These are phyloP conservation scores for Ectemnius continuus DNA, from an alignment of 2,888 invertebrate genomes.

Conservation along the genomic window DNA sequence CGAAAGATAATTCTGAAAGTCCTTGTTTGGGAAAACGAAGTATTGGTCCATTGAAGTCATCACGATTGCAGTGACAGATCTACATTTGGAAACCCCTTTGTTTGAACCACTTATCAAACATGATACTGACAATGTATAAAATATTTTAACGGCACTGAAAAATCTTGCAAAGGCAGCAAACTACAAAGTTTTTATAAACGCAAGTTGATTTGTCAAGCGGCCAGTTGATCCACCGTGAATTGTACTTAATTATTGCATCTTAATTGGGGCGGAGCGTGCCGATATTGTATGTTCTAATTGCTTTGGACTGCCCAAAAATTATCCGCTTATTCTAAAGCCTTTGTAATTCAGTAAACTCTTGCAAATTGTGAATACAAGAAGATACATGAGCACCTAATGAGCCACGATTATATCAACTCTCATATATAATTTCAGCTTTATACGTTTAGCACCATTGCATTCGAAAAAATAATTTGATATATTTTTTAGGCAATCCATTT, in stretches of 20 bases:
- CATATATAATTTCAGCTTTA: constrained; percentile 62
- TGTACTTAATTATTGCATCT: constrained; percentile 73
- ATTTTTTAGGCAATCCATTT: constrained; percentile 72
- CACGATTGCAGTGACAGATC: too few species aligned
- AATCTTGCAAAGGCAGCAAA: constrained; percentile 60
- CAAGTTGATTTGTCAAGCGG: constrained; percentile 69
- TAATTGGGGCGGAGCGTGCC: constrained; percentile 59
- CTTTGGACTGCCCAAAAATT: constrained; percentile 71
- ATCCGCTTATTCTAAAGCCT: constrained; percentile 50
- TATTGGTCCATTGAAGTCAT: neutral
- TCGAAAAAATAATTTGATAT: constrained; percentile 66
- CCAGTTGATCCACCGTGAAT: constrained; percentile 69
- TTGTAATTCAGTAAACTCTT: constrained; percentile 54
- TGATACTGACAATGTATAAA: constrained; percentile 41
- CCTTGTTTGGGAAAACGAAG: constrained; percentile 6
- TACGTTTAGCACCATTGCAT: constrained; percentile 67
- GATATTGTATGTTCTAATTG: constrained; percentile 43
- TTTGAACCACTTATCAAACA: constrained; percentile 57
- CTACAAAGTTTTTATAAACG: constrained; percentile 59
- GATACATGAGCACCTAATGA: constrained; percentile 69
- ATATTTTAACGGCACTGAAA: constrained; percentile 55
- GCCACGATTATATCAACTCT: constrained; percentile 51
- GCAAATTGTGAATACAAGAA: constrained; percentile 62
- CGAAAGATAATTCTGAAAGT: neutral
- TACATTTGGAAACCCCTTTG: constrained; percentile 58